Evolutionary conservation across 2,797 vertebrate species (phyloP).

Genomic region (Centropyge bicolor): DNA sequence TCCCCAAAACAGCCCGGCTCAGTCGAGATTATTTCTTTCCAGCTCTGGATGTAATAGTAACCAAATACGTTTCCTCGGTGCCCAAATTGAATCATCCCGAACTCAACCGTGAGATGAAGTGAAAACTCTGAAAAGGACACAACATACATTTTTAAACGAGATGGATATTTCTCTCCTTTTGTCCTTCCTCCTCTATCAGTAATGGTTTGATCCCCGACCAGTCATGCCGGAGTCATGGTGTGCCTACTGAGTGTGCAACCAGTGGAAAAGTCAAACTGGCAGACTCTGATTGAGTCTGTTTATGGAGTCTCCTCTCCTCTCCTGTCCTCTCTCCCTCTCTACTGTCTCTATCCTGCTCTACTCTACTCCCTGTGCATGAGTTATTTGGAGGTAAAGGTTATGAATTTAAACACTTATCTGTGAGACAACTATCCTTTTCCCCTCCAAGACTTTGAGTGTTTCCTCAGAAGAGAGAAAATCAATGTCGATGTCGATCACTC

Average conservation of each 20-base stretch:
- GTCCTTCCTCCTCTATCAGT: slow-evolving; percentile 25
- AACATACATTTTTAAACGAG: slow-evolving; percentile 30
- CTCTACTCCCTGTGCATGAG: not conserved
- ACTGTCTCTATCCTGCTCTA: not conserved
- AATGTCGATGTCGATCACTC: slow-evolving; percentile 18
- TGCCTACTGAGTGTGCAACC: slow-evolving; percentile 57
- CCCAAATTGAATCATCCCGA: slow-evolving; percentile 2
- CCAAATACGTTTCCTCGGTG: slow-evolving; percentile 10
- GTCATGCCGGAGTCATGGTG: slow-evolving; percentile 52
- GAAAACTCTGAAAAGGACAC: not conserved
- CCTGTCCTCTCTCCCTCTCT: not conserved
- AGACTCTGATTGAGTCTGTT: slow-evolving; percentile 50
- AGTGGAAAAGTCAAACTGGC: slow-evolving; percentile 63
- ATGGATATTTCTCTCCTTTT: slow-evolving; percentile 29
- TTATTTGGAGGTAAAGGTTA: slow-evolving; percentile 19
- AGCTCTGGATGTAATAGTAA: not conserved
- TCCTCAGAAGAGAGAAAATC: slow-evolving; percentile 16
- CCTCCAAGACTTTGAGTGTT: slow-evolving; percentile 19
- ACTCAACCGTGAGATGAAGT: not conserved
- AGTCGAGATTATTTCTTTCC: slow-evolving; percentile 6
- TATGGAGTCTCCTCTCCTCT: not conserved
- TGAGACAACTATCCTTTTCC: not conserved
- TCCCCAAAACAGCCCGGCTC: not conserved
- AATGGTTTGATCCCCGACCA: slow-evolving; percentile 50
- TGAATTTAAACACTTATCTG: slow-evolving; percentile 12